phyloP scores from a whole-genome alignment of 2,797 vertebrate genomes.

The Margarornis squamiger region DNA sequence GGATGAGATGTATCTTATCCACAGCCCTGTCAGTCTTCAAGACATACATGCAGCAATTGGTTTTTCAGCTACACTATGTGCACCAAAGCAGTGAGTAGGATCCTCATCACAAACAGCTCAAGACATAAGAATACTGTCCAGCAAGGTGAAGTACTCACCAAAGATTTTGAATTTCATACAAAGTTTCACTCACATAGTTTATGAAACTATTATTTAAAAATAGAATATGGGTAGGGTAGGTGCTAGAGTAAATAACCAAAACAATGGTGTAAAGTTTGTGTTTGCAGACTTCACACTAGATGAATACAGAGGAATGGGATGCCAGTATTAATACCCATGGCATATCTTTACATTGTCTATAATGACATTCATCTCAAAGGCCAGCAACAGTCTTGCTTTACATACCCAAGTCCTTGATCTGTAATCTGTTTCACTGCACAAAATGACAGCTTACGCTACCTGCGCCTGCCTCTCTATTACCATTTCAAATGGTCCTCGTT shows the following conservation, averaged over 20 bases:
- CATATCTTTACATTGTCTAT: background rate
- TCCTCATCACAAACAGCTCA: background rate
- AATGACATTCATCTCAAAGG: background rate
- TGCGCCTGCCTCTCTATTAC: background rate
- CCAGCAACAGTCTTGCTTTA: background rate
- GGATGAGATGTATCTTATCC: background rate
- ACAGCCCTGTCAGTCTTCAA: background rate
- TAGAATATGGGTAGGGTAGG: fast-evolving
- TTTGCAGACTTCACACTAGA: background rate
- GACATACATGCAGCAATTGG: fast-evolving
- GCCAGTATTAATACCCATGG: background rate
- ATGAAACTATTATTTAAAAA: background rate
- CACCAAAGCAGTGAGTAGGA: background rate
- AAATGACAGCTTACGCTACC: background rate
- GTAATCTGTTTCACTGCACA: background rate
- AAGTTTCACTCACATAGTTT: background rate
- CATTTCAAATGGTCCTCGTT: background rate
- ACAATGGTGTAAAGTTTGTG: background rate
- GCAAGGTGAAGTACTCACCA: background rate
- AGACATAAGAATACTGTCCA: background rate
- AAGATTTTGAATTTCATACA: background rate
- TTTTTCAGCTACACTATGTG: background rate
- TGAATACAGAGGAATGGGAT: background rate
- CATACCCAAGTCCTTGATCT: background rate
- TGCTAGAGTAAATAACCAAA: background rate